phyloP scores from a whole-genome alignment of 2,888 invertebrate species.

The Campoletis raptor region DNA sequence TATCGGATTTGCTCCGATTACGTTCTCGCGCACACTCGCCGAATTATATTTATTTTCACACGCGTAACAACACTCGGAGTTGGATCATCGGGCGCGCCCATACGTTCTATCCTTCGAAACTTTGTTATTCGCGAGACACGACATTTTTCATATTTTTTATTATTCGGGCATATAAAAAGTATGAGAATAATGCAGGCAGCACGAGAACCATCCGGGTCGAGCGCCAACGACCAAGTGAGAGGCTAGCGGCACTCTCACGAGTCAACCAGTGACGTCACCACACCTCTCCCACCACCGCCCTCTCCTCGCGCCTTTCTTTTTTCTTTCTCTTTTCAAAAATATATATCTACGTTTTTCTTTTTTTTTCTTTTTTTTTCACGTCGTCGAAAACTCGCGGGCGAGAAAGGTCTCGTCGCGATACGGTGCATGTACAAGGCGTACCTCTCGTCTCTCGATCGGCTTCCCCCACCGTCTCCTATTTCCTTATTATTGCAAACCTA shows the following conservation, averaged over 20 bases:
- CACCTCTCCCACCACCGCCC: constrained; percentile 60
- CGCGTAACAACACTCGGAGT: constrained; percentile 59
- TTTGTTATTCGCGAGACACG: constrained; percentile 27
- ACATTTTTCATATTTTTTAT: background rate
- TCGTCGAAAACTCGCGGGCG: constrained; percentile 62
- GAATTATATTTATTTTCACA: constrained; percentile 46
- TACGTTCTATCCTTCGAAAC: constrained; percentile 1
- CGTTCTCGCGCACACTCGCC: constrained; percentile 46
- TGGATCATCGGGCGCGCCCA: constrained; percentile 28
- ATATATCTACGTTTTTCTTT: background rate
- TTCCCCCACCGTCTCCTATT: background rate
- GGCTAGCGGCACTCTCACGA: constrained; percentile 81
- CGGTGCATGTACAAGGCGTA: too few relatives aligned
- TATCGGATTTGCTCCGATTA: constrained; percentile 37
- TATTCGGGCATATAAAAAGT: background rate
- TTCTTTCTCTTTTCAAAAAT: background rate
- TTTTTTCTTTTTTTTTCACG: constrained; percentile 37
- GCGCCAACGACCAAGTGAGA: constrained; percentile 82
- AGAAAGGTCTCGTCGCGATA: constrained; percentile 66
- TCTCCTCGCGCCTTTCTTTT: background rate
- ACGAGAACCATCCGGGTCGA: constrained; percentile 79
- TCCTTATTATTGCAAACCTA: background rate
- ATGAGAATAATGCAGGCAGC: constrained; percentile 37
- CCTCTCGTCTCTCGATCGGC: background rate
- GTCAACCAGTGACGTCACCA: constrained; percentile 81